Evolutionary conservation across 1,140 invertebrate species (phyloP).

Genomic region (Trigoniulus corallinus): DNA sequence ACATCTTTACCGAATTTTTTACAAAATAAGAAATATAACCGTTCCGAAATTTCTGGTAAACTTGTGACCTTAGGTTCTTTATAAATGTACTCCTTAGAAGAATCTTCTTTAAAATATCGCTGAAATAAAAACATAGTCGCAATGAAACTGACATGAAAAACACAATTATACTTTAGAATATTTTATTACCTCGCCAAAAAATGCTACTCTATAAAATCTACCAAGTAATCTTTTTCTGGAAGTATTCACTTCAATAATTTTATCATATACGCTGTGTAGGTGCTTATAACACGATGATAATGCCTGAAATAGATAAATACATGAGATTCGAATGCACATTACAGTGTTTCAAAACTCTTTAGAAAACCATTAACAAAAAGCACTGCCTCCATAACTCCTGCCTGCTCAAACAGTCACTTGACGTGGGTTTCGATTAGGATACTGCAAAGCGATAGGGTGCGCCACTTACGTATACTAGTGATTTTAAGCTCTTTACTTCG

Average conservation of each 20-base stretch:
- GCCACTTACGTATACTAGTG: too few relatives aligned
- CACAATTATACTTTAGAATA: constrained; percentile 7
- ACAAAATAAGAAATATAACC: constrained; percentile 44
- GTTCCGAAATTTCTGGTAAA: constrained; percentile 79
- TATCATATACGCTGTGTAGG: constrained; percentile 53
- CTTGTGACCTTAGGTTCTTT: constrained; percentile 90
- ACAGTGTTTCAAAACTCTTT: too few relatives aligned
- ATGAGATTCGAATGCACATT: too few relatives aligned
- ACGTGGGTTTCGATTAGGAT: too few relatives aligned
- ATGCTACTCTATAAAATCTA: constrained; percentile 71
- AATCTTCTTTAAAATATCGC: constrained; percentile 79
- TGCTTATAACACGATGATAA: constrained; percentile 38
- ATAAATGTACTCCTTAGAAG: constrained; percentile 80
- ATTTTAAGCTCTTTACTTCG: too few relatives aligned
- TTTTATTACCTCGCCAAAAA: constrained; percentile 48
- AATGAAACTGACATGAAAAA: not conserved
- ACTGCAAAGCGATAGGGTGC: too few relatives aligned
- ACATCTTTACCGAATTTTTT: constrained; percentile 70
- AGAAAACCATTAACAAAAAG: too few relatives aligned
- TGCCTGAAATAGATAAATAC: constrained; percentile 39
- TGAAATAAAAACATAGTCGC: constrained; percentile 30
- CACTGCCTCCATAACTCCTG: too few relatives aligned
- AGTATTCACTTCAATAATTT: constrained; percentile 65
- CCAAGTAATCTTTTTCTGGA: constrained; percentile 73
- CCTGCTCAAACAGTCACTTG: too few relatives aligned